Conservation (phyloP, 2,797 vertebrate genomes). For the Knipowitschia caucasica region DNA sequence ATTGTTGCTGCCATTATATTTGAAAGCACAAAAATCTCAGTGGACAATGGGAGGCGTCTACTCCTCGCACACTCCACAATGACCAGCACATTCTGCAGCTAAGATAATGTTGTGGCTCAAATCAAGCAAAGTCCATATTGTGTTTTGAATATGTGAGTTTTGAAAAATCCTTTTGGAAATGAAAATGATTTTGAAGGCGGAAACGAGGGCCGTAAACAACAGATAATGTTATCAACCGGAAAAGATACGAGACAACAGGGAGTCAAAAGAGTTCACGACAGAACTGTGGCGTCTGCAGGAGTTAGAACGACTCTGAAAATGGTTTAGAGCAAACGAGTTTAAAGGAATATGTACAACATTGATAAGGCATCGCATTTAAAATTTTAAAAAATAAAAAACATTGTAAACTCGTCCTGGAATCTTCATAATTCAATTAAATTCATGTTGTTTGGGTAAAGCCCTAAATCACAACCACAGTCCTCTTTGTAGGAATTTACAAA, state of each 20-base stretch:
- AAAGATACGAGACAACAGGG: not conserved
- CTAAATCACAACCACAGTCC: too few species aligned
- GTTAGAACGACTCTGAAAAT: not conserved
- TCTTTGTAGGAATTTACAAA: too few species aligned
- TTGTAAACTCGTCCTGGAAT: too few species aligned
- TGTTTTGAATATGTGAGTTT: not conserved
- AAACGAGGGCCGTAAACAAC: not conserved
- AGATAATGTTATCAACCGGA: constrained; percentile 1
- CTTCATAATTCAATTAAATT: too few species aligned
- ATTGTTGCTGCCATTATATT: not conserved
- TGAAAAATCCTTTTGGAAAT: not conserved
- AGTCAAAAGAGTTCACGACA: not conserved
- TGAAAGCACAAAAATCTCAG: not conserved
- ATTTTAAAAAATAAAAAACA: too few species aligned
- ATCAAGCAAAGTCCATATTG: not conserved
- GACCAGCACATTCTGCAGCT: not conserved
- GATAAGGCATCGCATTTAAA: too few species aligned
- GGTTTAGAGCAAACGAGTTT: not conserved
- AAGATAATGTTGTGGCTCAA: not conserved
- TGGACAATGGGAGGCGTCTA: constrained; percentile 5
- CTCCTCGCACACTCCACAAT: not conserved
- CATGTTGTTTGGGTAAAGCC: too few species aligned
- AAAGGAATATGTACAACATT: too few species aligned
- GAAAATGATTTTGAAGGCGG: not conserved
- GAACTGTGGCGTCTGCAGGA: not conserved